Evolutionary conservation across 2,888 invertebrate genomes (phyloP).

Genomic region (Acleris emargana): DNA sequence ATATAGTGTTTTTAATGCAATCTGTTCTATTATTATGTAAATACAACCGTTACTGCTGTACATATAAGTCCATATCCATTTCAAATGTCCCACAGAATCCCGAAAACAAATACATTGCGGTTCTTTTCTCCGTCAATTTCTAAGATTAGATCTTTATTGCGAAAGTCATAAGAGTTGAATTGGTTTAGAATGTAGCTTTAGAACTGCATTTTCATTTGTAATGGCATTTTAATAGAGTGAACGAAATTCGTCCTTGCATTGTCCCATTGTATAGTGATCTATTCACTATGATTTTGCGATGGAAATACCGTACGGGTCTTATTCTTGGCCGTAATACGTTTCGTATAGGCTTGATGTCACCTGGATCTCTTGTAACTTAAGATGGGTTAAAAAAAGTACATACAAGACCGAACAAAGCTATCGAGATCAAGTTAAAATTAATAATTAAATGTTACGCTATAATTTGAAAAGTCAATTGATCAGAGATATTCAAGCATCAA

Average conservation of each 20-base stretch:
- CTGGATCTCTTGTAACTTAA: constrained; percentile 17
- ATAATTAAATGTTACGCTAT: no score
- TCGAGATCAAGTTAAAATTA: no score
- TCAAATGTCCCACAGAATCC: constrained; percentile 23
- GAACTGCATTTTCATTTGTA: constrained; percentile 47
- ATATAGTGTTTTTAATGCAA: constrained; percentile 7
- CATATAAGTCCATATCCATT: constrained; percentile 24
- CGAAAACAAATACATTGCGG: constrained; percentile 5
- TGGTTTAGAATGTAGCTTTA: constrained; percentile 26
- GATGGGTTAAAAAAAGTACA: constrained; percentile 3
- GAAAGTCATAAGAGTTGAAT: constrained; percentile 8
- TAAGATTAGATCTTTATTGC: not conserved
- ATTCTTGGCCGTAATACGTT: constrained; percentile 31
- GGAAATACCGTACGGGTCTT: constrained; percentile 26
- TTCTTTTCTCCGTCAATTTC: not conserved
- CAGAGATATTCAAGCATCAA: no score
- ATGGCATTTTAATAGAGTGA: constrained; percentile 77
- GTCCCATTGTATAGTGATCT: constrained; percentile 63
- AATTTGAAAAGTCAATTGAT: no score
- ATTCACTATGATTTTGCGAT: constrained; percentile 28
- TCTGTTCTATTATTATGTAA: constrained; percentile 27
- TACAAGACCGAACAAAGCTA: not conserved
- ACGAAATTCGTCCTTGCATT: constrained; percentile 79
- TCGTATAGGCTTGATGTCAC: constrained; percentile 27
- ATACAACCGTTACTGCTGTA: constrained; percentile 27